These are phyloP conservation scores for Heterodera schachtii DNA, from an alignment of 1,140 invertebrate genomes.

Conservation along the genomic window DNA sequence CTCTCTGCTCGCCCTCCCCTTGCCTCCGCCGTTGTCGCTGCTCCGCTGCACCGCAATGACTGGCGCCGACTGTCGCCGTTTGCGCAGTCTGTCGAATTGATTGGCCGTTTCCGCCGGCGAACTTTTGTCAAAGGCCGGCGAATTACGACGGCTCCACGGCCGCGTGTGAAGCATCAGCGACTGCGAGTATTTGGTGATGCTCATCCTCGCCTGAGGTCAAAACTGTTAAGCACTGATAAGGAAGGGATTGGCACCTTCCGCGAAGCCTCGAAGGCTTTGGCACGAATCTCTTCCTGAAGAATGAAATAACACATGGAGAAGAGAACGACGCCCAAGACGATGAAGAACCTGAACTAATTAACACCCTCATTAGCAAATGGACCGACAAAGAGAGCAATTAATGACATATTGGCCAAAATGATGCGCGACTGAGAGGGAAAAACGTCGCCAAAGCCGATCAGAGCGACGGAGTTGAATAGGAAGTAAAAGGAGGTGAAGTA, in stretches of 20 bases:
- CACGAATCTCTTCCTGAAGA: conserved; percentile 61
- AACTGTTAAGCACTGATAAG: not conserved
- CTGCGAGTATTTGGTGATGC: conserved; percentile 59
- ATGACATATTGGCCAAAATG: conserved; percentile 51
- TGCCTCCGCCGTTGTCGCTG: not conserved
- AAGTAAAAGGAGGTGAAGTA: conserved; percentile 62
- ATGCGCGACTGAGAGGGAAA: conserved; percentile 55
- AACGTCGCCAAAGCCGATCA: conserved; percentile 61
- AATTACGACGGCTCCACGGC: conserved; percentile 58
- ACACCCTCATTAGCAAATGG: not conserved
- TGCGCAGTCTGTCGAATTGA: conserved; percentile 41
- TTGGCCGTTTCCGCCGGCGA: conserved; percentile 18
- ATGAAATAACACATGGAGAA: conserved; percentile 65
- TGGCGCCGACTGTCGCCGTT: conserved; percentile 44
- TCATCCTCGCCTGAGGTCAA: conserved; percentile 53
- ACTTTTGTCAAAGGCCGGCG: conserved; percentile 53
- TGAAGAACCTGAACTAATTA: conserved; percentile 36
- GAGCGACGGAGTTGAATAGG: conserved; percentile 58
- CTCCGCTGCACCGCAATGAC: conserved; percentile 33
- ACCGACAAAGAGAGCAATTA: not conserved
- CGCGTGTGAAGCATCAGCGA: conserved; percentile 57
- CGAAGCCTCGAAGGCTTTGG: conserved; percentile 53
- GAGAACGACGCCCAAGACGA: conserved; percentile 59
- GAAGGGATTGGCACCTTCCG: conserved; percentile 12
- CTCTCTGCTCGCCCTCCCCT: not conserved